Evolutionary conservation across 2,888 invertebrate species (phyloP).

Genomic region (Torymus auratus): DNA sequence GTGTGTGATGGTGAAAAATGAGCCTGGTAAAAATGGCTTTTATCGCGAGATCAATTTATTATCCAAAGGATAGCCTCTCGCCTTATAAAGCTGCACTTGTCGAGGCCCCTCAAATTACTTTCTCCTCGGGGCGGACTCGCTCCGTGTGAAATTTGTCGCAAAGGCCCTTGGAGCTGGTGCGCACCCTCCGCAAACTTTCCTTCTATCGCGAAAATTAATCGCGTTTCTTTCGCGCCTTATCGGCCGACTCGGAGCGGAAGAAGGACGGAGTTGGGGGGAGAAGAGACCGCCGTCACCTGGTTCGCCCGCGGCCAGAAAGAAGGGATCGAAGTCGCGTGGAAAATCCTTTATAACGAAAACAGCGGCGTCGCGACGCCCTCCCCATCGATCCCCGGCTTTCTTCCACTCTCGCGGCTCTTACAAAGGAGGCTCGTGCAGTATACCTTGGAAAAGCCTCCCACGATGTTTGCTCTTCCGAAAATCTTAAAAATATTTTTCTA

Average conservation of each 20-base stretch:
- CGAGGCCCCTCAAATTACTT: slow-evolving; percentile 25
- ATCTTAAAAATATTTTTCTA: slow-evolving; percentile 59
- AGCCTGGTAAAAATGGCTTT: not conserved
- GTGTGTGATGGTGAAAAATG: no score
- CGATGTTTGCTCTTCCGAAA: slow-evolving; percentile 56
- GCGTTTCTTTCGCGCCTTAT: slow-evolving; percentile 33
- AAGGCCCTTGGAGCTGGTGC: not conserved
- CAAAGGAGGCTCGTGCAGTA: slow-evolving; percentile 32
- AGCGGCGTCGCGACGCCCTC: slow-evolving; percentile 4
- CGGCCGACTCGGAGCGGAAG: not conserved
- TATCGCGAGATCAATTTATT: slow-evolving; percentile 38
- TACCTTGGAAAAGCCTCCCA: slow-evolving; percentile 1
- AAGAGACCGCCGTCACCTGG: not conserved
- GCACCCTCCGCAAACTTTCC: slow-evolving; percentile 11
- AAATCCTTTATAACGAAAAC: slow-evolving; percentile 55
- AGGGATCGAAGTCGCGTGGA: slow-evolving; percentile 44
- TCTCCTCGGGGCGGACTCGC: not conserved
- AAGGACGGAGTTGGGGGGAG: not conserved
- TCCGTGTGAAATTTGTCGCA: slow-evolving; percentile 47
- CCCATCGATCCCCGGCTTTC: slow-evolving; percentile 29
- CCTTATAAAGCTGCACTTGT: slow-evolving; percentile 21
- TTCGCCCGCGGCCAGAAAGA: not conserved
- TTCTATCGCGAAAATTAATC: slow-evolving; percentile 49
- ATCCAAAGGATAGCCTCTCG: not conserved
- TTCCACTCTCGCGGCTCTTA: slow-evolving; percentile 15